Base-by-base conservation (phyloP, 2,113 vertebrate species). In the Marcusenius ussheri region DNA sequence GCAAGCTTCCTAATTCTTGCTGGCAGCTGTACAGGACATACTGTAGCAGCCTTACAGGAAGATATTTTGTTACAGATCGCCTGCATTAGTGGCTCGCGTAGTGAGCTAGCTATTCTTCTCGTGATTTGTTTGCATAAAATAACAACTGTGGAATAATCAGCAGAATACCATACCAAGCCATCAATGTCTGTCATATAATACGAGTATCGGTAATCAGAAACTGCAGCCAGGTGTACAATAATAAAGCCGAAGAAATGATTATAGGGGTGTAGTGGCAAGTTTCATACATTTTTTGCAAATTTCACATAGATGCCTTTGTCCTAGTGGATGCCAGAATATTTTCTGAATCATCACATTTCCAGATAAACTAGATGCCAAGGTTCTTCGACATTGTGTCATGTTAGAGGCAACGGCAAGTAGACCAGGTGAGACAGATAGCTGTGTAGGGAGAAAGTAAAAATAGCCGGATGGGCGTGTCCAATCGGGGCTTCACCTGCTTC, bases 401-500 rank as follows among this genome's bases (percentile, higher is more conserved):
- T 80, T 80, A 17, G 31, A 19, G 42, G 74, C 74, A 42, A 39
- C 35, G 35, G 35, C 74, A 80, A 42, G 74, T 7, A 19, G 74
- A 83, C 47, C 5, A 1, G 39, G 21, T 51, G 6, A 10, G 8
- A 89, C 91, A 27, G 88, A 89, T 31, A 84, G 90, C 90, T 86
- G 92, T 91, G 92, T 90, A 91, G 83, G 42, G 9, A 84, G 13
- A 42, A 39, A 80, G 74, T 80, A 80, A 80, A 42, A 80, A 80
- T 42, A 80, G 74, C 15, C 5, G 21, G 42, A 21, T 47, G 19
- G 77, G 77, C 39, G 42, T 39, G 45, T 3, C 83, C 7, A 47
- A n/a, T 13, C 6, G 2, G 45, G 45, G 93, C 50, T 92, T 92
- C 86, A 96, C 96, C 96, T 96, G 96, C 90, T 95, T 96, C 91